These are phyloP conservation scores for Cremastinae sp. DNA, from an alignment of 2,888 invertebrate genomes.

Conservation along the genomic window DNA sequence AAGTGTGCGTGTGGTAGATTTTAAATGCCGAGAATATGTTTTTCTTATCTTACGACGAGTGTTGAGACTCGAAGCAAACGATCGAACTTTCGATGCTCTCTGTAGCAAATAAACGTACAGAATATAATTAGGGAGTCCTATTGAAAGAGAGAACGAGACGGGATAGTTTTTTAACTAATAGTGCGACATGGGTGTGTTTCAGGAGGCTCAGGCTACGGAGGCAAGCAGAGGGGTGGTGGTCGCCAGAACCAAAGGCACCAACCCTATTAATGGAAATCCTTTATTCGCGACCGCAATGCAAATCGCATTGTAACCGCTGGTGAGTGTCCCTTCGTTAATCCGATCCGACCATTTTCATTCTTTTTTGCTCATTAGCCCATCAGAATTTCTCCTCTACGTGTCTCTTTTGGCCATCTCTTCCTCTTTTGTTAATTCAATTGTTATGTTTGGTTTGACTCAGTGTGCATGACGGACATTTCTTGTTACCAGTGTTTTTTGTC, in stretches of 20 bases:
- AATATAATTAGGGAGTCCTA: constrained; percentile 49
- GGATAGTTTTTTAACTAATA: constrained; percentile 71
- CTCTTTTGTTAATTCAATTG: constrained; percentile 13
- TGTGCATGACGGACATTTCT: neutral
- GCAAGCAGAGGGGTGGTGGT: constrained; percentile 89
- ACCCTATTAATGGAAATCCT: constrained; percentile 86
- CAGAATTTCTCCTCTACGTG: constrained; percentile 4
- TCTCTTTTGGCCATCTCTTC: constrained; percentile 15
- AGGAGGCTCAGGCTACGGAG: constrained; percentile 87
- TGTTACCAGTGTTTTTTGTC: no score
- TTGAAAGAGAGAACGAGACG: constrained; percentile 59
- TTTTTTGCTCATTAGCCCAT: constrained; percentile 58
- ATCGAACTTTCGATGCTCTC: constrained; percentile 52
- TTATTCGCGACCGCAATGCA: constrained; percentile 77
- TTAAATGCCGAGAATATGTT: constrained; percentile 56
- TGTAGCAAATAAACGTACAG: constrained; percentile 40
- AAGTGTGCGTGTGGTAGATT: constrained; percentile 73
- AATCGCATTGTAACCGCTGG: constrained; percentile 79
- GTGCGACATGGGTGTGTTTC: constrained; percentile 77
- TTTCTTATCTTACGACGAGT: constrained; percentile 39
- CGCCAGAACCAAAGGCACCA: constrained; percentile 91
- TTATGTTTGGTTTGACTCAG: constrained; percentile 15
- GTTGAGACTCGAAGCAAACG: constrained; percentile 33
- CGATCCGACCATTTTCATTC: constrained; percentile 57
- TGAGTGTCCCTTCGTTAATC: constrained; percentile 74